These are phyloP conservation scores for Tyrannus savana DNA, from an alignment of 2,113 vertebrate genomes.

Conservation along the genomic window DNA sequence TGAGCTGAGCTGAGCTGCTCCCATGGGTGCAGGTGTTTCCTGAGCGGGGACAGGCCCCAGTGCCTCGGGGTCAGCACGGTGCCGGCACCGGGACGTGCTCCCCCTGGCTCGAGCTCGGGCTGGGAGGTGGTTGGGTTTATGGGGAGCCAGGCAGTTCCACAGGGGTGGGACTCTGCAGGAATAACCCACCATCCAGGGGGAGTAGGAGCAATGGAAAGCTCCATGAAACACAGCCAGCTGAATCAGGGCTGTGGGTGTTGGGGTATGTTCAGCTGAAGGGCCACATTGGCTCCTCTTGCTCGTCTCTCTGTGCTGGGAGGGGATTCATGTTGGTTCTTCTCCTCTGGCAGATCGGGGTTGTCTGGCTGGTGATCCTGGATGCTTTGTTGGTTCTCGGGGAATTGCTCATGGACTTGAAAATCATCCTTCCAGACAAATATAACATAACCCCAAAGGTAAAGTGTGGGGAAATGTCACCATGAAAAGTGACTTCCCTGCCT, in stretches of 20 bases:
- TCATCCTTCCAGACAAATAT: constrained; percentile 78
- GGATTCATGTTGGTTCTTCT: neutral
- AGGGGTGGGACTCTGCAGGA: neutral
- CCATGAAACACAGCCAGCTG: accelerated
- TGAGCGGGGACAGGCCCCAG: neutral
- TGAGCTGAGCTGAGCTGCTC: neutral
- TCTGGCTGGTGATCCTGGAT: constrained; percentile 90
- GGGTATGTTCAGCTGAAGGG: neutral
- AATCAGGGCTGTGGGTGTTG: accelerated
- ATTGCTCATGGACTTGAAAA: constrained; percentile 87
- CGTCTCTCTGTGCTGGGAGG: neutral
- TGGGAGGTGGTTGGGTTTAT: neutral
- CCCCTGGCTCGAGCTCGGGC: accelerated
- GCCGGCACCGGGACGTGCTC: accelerated
- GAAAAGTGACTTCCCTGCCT: neutral
- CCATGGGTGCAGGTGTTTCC: neutral
- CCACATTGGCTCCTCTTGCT: neutral
- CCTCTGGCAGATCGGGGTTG: constrained; percentile 81
- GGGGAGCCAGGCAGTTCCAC: neutral
- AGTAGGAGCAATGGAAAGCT: neutral
- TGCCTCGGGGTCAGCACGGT: neutral
- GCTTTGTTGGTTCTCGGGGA: constrained; percentile 90
- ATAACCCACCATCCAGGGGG: accelerated
- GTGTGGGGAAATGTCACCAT: accelerated
- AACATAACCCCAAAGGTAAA: constrained; percentile 81